Evolutionary conservation across 2,113 vertebrate species (phyloP).

Genomic region (Piprites chloris): DNA sequence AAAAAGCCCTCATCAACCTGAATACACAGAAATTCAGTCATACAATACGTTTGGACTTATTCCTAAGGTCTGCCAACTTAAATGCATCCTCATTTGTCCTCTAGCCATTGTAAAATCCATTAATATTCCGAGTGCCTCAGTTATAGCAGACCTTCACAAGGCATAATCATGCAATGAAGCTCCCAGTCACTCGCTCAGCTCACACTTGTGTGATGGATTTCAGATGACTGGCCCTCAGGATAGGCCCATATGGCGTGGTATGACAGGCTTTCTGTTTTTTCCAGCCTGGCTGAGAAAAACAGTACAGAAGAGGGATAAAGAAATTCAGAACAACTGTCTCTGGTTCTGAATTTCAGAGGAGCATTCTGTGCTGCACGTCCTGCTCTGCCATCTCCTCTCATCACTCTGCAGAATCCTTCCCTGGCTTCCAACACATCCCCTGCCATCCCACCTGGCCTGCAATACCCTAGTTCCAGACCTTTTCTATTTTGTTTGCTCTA

Average conservation of each 20-base stretch:
- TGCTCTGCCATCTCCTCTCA: background rate
- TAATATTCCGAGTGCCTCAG: background rate
- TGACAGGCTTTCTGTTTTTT: background rate
- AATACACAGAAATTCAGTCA: background rate
- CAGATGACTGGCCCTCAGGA: constrained; percentile 34
- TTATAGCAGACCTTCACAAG: background rate
- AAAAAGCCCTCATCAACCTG: background rate
- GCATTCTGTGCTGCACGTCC: background rate
- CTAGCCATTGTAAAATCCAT: background rate
- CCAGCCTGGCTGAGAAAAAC: background rate
- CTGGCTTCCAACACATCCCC: background rate
- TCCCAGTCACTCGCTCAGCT: background rate
- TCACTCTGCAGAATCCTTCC: background rate
- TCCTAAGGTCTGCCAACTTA: background rate
- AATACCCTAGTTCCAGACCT: background rate
- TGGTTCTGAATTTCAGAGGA: background rate
- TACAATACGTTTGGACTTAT: background rate
- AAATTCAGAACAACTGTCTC: background rate
- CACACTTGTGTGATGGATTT: background rate
- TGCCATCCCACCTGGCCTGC: background rate
- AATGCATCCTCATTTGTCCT: background rate
- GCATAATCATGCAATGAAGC: background rate
- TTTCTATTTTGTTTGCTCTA: background rate
- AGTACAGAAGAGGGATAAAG: background rate
- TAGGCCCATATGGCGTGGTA: background rate